Evolutionary conservation across 2,113 vertebrate genomes (phyloP), one percentile per base, ranked within the genome.

Genomic region (Laterallus jamaicensis): DNA sequence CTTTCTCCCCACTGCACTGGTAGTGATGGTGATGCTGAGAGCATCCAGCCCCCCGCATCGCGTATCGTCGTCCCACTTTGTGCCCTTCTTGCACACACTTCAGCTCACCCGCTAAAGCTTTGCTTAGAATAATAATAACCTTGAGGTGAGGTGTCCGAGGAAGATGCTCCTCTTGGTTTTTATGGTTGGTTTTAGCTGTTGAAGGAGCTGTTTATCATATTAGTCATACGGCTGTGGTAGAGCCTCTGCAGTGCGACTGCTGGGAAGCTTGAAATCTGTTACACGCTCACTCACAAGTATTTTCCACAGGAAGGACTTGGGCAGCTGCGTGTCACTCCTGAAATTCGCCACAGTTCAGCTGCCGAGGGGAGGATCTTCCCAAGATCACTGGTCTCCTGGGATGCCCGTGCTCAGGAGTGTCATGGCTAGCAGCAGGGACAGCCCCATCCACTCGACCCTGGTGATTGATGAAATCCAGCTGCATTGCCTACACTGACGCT

Each of bases 261-360:
- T 70, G 68, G 76, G 76, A 75, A 76, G 55, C 64, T 59, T 71
- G 86, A 52, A 84, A 82, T 63, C 80, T 86, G 31, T 29, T 92
- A 37, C 50, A 62, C 39, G 8, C 78, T 91, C 83, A 18, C 54
- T 68, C 66, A 55, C 20, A 31, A 78, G 58, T 63, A 8, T 81
- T 91, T 94, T 81, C 73, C 24, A 68, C 67, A 73, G 55, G 29
- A 62, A 88, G 47, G 18, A 26, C 69, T 83, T 59, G 47, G 68
- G 37, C 42, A 86, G 17, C 12, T 15, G 13, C 15, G 6, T 81
- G 79, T 63, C 29, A 52, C 55, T 83, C 62, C 63, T 39, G 56
- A 75, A 50, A 60, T 77, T 42, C 84, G 28, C 64, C 60, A 70
- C 0, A 6, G 29, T 74, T 92, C 56, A 63, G 3, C 37, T 86